Conservation (phyloP, 2,888 invertebrate genomes). For the Parnassius glacialis region DNA sequence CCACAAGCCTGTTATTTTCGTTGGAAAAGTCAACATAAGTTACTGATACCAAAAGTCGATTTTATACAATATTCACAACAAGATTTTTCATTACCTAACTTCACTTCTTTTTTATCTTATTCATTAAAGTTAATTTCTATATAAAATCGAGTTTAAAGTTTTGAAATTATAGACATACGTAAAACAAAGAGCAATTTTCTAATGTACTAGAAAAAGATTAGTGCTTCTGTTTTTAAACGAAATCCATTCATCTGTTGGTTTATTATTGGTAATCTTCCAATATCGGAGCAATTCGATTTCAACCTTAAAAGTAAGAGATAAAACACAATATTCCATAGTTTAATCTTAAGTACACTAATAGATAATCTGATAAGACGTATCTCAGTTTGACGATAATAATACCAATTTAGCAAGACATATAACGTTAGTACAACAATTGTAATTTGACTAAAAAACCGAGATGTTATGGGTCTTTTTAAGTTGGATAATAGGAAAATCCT, state of each 20-base stretch:
- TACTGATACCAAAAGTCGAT: conserved; percentile 6
- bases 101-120: neutral
- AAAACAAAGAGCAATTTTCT: neutral
- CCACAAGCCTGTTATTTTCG: neutral
- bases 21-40: neutral
- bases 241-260: conserved; percentile 25
- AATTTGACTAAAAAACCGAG: conserved; percentile 6
- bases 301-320: conserved; percentile 16
- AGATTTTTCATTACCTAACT: neutral
- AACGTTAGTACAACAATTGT: too few relatives aligned
- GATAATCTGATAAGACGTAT: conserved; percentile 35
- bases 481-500: neutral
- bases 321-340: conserved; percentile 22
- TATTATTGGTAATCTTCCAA: conserved; percentile 27
- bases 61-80: conserved; percentile 1
- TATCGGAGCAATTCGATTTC: neutral
- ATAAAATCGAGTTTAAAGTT: conserved; percentile 3
- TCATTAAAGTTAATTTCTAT: neutral
- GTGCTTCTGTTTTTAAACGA: conserved; percentile 25
- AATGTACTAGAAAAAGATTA: conserved; percentile 1
- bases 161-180: neutral
- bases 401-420: conserved; percentile 21
- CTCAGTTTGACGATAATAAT: conserved; percentile 22
- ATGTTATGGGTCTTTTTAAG: conserved; percentile 19
- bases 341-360: conserved; percentile 12